Conservation (phyloP, 2,888 invertebrate genomes). For the Corbicula japonica region DNA sequence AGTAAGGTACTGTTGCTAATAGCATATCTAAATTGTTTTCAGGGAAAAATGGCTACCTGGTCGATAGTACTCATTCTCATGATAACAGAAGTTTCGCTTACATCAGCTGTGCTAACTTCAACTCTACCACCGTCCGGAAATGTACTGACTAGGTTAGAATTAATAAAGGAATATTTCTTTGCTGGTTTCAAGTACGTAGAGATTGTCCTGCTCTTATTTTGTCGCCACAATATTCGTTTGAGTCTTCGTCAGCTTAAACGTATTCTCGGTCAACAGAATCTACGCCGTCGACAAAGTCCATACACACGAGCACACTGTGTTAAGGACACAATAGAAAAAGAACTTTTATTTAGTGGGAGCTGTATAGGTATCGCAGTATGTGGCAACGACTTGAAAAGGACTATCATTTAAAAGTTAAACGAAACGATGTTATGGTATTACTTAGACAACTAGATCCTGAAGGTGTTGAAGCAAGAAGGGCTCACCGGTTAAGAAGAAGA, state of each 20-base stretch:
- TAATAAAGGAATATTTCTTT: conserved; percentile 13
- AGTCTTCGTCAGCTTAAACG: conserved; percentile 18
- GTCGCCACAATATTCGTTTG: conserved; percentile 11
- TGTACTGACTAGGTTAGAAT: background rate
- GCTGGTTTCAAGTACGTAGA: conserved; percentile 17
- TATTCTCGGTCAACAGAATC: background rate
- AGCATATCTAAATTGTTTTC: too few species aligned
- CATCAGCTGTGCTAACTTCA: background rate
- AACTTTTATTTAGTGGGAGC: too few species aligned
- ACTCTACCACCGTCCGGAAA: conserved; percentile 4
- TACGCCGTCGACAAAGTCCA: background rate
- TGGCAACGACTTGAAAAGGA: conserved; percentile 13
- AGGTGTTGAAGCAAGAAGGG: too few species aligned
- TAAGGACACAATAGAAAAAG: conserved; percentile 2
- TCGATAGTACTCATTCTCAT: background rate
- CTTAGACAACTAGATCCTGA: too few species aligned
- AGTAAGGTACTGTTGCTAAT: too few species aligned
- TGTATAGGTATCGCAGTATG: conserved; percentile 25
- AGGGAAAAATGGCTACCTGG: too few species aligned
- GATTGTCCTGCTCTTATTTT: conserved; percentile 13
- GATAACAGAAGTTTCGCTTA: background rate
- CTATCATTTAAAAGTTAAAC: conserved; percentile 7
- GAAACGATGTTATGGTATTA: too few species aligned
- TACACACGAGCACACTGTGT: conserved; percentile 4
- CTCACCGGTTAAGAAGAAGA: too few species aligned